Conservation (phyloP, 2,888 invertebrate species). For the Amblyteles armatorius region DNA sequence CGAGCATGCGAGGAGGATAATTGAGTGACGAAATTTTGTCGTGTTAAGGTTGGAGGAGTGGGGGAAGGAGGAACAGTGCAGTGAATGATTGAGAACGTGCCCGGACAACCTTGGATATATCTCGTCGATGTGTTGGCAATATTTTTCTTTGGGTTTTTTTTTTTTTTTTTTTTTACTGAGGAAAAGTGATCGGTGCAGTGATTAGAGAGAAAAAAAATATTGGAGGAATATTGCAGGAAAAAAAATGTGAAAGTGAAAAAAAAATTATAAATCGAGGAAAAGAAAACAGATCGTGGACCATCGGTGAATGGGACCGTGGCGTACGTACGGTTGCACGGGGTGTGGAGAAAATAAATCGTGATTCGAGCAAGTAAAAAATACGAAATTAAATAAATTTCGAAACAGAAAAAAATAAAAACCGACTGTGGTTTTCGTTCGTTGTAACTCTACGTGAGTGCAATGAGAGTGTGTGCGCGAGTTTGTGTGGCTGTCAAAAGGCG, state of each 20-base stretch:
- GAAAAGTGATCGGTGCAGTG: slow-evolving; percentile 33
- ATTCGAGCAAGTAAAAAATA: neutral
- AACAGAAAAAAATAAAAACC: neutral
- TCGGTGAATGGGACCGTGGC: slow-evolving; percentile 32
- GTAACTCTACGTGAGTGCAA: slow-evolving; percentile 20
- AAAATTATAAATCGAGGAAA: neutral
- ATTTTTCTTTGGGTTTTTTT: neutral
- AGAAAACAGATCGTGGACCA: slow-evolving; percentile 8
- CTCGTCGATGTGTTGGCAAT: slow-evolving; percentile 20
- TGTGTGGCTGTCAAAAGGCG: slow-evolving; percentile 2
- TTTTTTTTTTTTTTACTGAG: neutral
- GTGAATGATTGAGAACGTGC: slow-evolving; percentile 60
- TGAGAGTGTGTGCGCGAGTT: slow-evolving; percentile 8
- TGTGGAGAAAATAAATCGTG: neutral
- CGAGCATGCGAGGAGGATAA: slow-evolving; percentile 29
- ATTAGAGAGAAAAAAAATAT: no score
- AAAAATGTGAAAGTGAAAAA: neutral
- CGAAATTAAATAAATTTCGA: neutral
- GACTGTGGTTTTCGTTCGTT: slow-evolving; percentile 2
- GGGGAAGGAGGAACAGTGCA: slow-evolving; percentile 55
- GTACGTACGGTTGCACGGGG: neutral
- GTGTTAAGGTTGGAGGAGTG: neutral
- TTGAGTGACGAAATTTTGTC: slow-evolving; percentile 37
- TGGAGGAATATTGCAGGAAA: no score
- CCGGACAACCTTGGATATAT: slow-evolving; percentile 51